Evolutionary conservation across 1,140 invertebrate genomes (phyloP), one percentile per base, ranked within the genome.

Genomic region (Halesus radiatus): DNA sequence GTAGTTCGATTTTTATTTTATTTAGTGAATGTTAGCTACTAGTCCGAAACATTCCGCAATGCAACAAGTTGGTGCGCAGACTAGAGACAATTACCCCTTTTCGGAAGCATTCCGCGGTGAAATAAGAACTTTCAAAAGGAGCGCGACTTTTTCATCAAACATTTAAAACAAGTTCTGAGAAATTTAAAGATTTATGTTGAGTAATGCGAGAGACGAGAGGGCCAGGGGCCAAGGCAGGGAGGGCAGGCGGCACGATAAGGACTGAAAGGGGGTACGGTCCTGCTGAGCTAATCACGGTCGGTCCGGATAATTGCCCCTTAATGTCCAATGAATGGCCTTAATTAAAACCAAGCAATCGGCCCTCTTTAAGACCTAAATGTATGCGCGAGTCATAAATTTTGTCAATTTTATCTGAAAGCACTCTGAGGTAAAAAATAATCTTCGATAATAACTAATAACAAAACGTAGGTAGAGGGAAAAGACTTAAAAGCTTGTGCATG

Each of bases 131-230:
- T 29, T 73, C 70, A 26, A 20, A 73, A 73, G 70, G 18, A 68
- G 15, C 64, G 64, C 26, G 23, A 68, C 29, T 18, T 37, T 68
- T 68, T 32, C 64, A 37, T 68, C 64, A 68, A 37, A 20, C n/a
- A 16, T 37, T 20, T n/a, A 37, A 68, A 68, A 68, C 32, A 6
- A 68, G 64, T 68, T 68, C n/a, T 20, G 64, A 45, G 64, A 68
- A 68, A 32, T 68, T 68, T 68, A n/a, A 68, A 68, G 29, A 68
- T 68, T 68, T 68, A 68, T 68, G 64, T 68, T 68, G 22, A n/a
- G 56, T 13, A 18, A 60, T 60, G 56, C 20, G 56, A 60, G 56
- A 23, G 20, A 3, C 37, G 37, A 60, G n/a, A 23, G 3, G 16
- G 64, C 18, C 29, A 37, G 15, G 4, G 37, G 37, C 8, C 37